Percentiles rank a stretch among this genome's conserved stretches.
Evolutionary conservation across 2,797 vertebrate genomes (phyloP).

Genomic region (Ambastaia sidthimunki): DNA sequence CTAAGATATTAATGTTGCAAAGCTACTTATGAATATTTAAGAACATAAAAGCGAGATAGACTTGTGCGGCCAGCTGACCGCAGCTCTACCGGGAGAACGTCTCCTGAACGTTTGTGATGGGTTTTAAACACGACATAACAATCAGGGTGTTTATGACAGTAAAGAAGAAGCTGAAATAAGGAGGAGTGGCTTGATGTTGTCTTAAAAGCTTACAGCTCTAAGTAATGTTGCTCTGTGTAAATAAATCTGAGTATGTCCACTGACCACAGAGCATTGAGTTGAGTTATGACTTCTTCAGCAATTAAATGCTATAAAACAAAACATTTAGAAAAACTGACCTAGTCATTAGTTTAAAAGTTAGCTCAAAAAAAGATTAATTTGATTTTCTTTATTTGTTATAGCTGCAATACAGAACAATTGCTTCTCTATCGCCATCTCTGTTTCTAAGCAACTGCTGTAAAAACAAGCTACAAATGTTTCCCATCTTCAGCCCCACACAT

Average conservation of each 20-base stretch:
- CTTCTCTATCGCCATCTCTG: too few relatives aligned
- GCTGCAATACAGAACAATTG: too few relatives aligned
- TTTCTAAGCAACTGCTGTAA: too few relatives aligned
- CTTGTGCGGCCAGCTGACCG: constrained; percentile 76
- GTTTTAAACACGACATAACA: constrained; percentile 79
- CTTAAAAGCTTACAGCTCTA: constrained; percentile 61
- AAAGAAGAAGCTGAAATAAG: constrained; percentile 53
- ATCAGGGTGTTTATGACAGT: constrained; percentile 67
- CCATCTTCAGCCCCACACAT: too few relatives aligned
- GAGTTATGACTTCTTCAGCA: constrained; percentile 50
- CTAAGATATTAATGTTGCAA: constrained; percentile 99
- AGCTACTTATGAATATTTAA: constrained; percentile 99
- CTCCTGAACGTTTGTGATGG: constrained; percentile 74
- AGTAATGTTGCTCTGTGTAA: constrained; percentile 60
- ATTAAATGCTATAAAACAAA: constrained; percentile 52
- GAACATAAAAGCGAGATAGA: constrained; percentile 91
- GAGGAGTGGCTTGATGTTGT: constrained; percentile 40
- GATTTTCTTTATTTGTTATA: too few relatives aligned
- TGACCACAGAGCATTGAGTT: constrained; percentile 50
- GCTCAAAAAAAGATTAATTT: too few relatives aligned
- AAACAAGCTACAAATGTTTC: too few relatives aligned
- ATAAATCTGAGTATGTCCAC: constrained; percentile 59
- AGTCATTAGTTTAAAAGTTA: too few relatives aligned
- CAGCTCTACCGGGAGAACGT: constrained; percentile 76
- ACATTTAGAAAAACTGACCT: too few relatives aligned